Percentiles rank a stretch among this genome's conserved stretches.
Evolutionary conservation across 1,140 invertebrate genomes (phyloP).

Genomic region (Drosophila kikkawai): DNA sequence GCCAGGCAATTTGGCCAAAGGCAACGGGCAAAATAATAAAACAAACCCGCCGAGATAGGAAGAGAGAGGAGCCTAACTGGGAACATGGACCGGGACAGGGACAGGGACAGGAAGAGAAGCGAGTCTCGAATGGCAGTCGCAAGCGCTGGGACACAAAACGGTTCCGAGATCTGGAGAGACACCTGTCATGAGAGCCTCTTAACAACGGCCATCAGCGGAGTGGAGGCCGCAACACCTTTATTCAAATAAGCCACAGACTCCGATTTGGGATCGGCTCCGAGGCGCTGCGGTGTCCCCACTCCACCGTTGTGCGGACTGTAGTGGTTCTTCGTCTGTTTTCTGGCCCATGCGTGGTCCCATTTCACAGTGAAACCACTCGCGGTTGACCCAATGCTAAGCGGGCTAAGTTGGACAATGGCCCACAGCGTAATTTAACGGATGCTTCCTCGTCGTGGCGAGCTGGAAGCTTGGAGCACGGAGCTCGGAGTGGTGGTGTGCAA

Average conservation of each 20-base stretch:
- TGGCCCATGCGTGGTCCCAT: slow-evolving; percentile 72
- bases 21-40: slow-evolving; percentile 46
- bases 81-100: background rate
- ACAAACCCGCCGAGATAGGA: slow-evolving; percentile 6
- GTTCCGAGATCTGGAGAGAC: slow-evolving; percentile 43
- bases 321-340: slow-evolving; percentile 22
- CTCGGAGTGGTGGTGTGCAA: slow-evolving; percentile 38
- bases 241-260: slow-evolving; percentile 64
- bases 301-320: background rate
- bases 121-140: slow-evolving; percentile 29
- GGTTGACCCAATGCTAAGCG: slow-evolving; percentile 80
- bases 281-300: slow-evolving; percentile 14
- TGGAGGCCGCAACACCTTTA: slow-evolving; percentile 64
- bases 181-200: slow-evolving; percentile 49
- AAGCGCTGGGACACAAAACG: slow-evolving; percentile 38
- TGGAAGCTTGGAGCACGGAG: background rate
- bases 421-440: slow-evolving; percentile 79
- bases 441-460: slow-evolving; percentile 35
- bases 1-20: slow-evolving; percentile 55
- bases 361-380: slow-evolving; percentile 54
- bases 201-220: slow-evolving; percentile 51
- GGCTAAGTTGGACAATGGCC: slow-evolving; percentile 79
- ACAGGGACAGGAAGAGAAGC: background rate
- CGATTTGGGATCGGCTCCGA: slow-evolving; percentile 45
- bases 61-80: background rate